Conservation (phyloP, 2,113 vertebrate species). For the Neofelis nebulosa region DNA sequence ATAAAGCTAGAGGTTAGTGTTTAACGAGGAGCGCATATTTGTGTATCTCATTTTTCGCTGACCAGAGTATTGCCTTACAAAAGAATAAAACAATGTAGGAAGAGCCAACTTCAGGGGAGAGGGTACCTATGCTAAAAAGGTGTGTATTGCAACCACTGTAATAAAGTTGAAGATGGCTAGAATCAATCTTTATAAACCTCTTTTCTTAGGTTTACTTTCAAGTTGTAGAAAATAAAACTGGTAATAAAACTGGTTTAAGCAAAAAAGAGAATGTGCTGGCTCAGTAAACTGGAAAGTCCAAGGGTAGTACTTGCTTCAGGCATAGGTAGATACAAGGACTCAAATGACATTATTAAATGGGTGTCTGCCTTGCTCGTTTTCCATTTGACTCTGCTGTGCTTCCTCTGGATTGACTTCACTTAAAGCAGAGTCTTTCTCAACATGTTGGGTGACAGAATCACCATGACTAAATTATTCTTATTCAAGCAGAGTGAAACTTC, state of each 20-base stretch:
- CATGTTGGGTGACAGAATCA: background rate
- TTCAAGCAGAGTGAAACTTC: background rate
- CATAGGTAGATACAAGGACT: background rate
- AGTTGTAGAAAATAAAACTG: background rate
- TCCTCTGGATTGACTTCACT: background rate
- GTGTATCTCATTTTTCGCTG: background rate
- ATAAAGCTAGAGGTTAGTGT: background rate
- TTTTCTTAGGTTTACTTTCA: background rate
- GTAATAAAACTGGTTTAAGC: background rate
- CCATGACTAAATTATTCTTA: background rate
- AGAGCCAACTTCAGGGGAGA: background rate
- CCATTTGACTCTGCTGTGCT: background rate
- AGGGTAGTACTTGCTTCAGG: background rate
- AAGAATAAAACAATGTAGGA: background rate
- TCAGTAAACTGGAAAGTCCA: background rate
- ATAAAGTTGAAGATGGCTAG: background rate
- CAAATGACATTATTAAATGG: background rate
- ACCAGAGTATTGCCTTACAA: background rate
- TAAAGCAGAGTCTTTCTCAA: background rate
- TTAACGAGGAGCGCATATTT: background rate
- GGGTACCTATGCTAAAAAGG: background rate
- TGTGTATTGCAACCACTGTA: background rate
- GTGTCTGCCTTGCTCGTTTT: background rate
- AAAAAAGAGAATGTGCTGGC: background rate
- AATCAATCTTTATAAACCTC: background rate